Conservation (phyloP, 2,888 invertebrate species). For the Ormia ochracea region DNA sequence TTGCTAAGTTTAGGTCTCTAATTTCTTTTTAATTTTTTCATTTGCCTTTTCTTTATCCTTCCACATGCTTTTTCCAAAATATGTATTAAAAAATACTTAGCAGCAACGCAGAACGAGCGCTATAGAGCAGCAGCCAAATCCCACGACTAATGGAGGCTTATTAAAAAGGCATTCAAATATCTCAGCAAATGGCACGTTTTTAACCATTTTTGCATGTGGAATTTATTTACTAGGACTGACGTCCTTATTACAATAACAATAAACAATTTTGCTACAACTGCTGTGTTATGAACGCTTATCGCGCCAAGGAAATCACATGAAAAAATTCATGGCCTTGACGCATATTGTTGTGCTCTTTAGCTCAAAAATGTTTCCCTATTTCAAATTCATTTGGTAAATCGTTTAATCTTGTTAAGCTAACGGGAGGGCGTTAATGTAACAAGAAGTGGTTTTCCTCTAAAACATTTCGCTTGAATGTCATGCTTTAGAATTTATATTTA, state of each 20-base stretch:
- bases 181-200: background rate
- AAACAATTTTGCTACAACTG: constrained; percentile 6
- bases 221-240: background rate
- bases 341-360: constrained; percentile 60
- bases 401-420: background rate
- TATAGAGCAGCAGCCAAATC: too few relatives aligned
- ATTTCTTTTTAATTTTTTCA: too few relatives aligned
- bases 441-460: constrained; percentile 51
- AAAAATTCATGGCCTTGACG: constrained; percentile 68
- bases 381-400: background rate
- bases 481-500: background rate
- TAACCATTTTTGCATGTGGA: background rate
- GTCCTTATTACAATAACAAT: background rate
- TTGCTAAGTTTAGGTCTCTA: too few relatives aligned
- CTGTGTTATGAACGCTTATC: constrained; percentile 28
- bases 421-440: constrained; percentile 69
- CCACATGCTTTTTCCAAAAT: too few relatives aligned
- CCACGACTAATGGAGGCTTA: too few relatives aligned
- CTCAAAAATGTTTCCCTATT: background rate
- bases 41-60: too few relatives aligned
- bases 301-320: constrained; percentile 38
- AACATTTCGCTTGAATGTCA: constrained; percentile 24
- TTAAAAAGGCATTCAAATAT: background rate
- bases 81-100: too few relatives aligned
- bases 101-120: too few relatives aligned